Conservation (phyloP, 2,113 vertebrate genomes). For the Cryptotis parvus region DNA sequence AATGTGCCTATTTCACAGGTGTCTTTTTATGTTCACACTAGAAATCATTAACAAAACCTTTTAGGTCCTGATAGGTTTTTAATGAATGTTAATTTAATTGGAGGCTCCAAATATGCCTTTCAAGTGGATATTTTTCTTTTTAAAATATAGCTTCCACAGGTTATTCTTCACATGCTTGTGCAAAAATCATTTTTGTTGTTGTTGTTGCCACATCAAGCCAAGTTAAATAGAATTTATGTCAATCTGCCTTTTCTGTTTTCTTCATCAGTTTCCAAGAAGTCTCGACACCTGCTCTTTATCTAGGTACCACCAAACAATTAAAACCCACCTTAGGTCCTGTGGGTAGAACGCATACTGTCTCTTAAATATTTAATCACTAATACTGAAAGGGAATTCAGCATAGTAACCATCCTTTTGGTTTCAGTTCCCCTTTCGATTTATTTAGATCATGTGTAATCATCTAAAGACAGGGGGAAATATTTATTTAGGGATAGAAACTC, state of each 20-base stretch:
- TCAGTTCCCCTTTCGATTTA: conserved; percentile 41
- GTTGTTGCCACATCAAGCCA: conserved; percentile 51
- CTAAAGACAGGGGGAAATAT: conserved; percentile 40
- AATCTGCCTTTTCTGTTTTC: neutral
- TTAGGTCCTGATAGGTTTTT: neutral
- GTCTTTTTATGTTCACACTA: neutral
- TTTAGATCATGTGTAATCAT: conserved; percentile 71
- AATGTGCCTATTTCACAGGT: neutral
- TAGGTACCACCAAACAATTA: neutral
- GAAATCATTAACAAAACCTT: conserved; percentile 44
- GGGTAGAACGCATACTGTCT: conserved; percentile 53
- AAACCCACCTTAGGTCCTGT: conserved; percentile 42
- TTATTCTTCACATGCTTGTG: neutral
- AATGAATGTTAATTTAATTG: neutral
- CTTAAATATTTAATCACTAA: conserved; percentile 65
- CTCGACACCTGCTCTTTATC: neutral
- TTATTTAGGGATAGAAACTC: conserved; percentile 54
- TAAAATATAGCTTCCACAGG: neutral
- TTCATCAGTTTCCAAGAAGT: conserved; percentile 43
- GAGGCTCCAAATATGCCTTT: neutral
- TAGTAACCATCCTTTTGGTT: conserved; percentile 48
- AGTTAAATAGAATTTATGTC: conserved; percentile 61
- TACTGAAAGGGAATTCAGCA: conserved; percentile 45
- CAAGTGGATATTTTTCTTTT: neutral
- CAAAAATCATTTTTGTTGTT: conserved; percentile 3